Conservation (phyloP, 2,113 vertebrate genomes). For the Actenoides hombroni region DNA sequence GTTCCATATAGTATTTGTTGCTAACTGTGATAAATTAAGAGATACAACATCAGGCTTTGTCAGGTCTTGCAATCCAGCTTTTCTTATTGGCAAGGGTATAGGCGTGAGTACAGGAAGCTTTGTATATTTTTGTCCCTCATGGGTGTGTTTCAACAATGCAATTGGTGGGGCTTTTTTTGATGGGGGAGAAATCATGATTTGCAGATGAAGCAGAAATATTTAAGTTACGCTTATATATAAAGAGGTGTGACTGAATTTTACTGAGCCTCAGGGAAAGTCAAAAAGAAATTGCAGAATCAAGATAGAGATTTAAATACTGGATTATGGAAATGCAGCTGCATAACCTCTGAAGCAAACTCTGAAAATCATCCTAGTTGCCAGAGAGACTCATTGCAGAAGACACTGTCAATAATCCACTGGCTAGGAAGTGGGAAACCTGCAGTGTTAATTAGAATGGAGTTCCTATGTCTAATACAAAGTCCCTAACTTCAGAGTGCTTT, state of each 20-base stretch:
- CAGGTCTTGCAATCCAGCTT: neutral
- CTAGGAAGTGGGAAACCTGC: neutral
- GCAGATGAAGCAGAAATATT: constrained; percentile 23
- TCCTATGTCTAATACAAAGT: neutral
- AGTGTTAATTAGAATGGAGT: neutral
- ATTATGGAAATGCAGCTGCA: constrained; percentile 27
- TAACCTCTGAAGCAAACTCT: neutral
- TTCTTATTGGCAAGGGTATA: neutral
- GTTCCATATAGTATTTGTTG: neutral
- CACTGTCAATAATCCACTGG: neutral
- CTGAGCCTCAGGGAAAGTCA: neutral
- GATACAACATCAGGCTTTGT: neutral
- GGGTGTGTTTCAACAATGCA: constrained; percentile 19
- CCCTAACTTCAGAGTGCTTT: neutral
- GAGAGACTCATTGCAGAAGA: neutral
- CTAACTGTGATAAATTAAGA: constrained; percentile 30
- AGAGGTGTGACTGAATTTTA: constrained; percentile 32
- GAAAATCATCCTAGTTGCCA: neutral
- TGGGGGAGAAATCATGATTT: neutral
- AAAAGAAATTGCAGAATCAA: neutral
- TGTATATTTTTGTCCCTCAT: neutral
- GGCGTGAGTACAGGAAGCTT: neutral
- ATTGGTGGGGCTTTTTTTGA: neutral
- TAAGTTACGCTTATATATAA: neutral
- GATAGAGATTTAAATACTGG: neutral